These are phyloP conservation scores for Limosa lapponica DNA, from an alignment of 2,797 vertebrate species.

Conservation along the genomic window DNA sequence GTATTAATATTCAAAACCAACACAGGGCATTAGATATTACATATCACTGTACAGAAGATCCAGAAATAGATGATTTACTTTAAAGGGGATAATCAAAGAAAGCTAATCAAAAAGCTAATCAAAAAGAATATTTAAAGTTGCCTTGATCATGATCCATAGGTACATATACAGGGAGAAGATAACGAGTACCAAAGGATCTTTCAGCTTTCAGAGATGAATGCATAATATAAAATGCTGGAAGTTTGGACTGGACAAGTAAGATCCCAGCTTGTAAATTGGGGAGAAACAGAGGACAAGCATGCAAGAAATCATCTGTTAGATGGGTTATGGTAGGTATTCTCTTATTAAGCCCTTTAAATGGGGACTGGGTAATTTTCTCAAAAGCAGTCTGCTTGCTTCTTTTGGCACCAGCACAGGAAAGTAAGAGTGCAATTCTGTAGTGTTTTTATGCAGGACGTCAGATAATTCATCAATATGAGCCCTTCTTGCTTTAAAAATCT, in stretches of 20 bases:
- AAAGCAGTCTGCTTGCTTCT: background rate
- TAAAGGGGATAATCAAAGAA: slow-evolving; percentile 59
- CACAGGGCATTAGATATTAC: background rate
- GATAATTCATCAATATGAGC: background rate
- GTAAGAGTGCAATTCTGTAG: background rate
- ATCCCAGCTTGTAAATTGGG: background rate
- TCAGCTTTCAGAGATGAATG: background rate
- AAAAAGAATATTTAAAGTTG: slow-evolving; percentile 53
- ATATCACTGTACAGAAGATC: slow-evolving; percentile 4
- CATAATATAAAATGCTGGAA: background rate
- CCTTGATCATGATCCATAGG: slow-evolving; percentile 43
- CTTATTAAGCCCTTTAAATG: background rate
- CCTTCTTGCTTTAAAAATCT: background rate
- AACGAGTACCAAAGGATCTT: background rate
- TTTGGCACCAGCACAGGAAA: background rate
- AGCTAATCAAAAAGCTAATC: slow-evolving; percentile 63
- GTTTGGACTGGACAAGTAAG: background rate
- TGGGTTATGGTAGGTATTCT: background rate
- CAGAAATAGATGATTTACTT: slow-evolving; percentile 60
- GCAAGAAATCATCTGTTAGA: background rate
- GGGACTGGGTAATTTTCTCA: background rate
- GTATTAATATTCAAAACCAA: slow-evolving; percentile 59
- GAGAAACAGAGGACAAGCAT: background rate
- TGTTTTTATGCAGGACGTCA: background rate
- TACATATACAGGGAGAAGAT: background rate